phyloP scores from a whole-genome alignment of 2,797 vertebrate species.

The Spondyliosoma cantharus region DNA sequence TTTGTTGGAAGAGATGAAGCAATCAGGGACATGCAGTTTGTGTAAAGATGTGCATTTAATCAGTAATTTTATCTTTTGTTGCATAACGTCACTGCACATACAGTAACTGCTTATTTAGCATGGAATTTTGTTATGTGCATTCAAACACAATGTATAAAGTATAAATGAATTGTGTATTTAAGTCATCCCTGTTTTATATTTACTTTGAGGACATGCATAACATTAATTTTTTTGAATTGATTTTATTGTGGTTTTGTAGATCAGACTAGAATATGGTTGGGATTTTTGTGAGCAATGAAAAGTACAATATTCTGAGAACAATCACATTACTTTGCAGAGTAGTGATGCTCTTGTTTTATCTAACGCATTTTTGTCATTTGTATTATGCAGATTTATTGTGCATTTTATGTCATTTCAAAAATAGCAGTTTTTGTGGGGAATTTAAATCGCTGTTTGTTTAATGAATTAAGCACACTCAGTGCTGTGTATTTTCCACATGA shows the following conservation, averaged over 20 bases:
- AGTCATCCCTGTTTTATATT: background rate
- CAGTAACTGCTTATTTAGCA: background rate
- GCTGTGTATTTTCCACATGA: background rate
- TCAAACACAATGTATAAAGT: background rate
- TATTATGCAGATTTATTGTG: conserved; percentile 23
- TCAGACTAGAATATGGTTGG: background rate
- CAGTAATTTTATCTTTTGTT: background rate
- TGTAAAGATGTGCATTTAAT: conserved; percentile 16
- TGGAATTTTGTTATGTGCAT: background rate
- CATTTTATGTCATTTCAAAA: background rate
- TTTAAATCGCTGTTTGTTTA: background rate
- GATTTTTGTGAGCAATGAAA: background rate
- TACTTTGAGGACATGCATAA: background rate
- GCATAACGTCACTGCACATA: background rate
- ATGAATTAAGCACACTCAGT: background rate
- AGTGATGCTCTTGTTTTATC: conserved; percentile 12
- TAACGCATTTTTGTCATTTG: background rate
- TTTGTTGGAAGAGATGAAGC: background rate
- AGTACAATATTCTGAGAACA: background rate
- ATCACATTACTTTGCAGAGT: background rate
- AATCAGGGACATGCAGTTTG: background rate
- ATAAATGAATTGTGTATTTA: conserved; percentile 10
- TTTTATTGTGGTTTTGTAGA: conserved; percentile 8
- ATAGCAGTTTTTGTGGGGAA: background rate
- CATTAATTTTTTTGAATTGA: background rate